phyloP scores from a whole-genome alignment of 2,797 vertebrate species.

The Cirrhinus mrigala region DNA sequence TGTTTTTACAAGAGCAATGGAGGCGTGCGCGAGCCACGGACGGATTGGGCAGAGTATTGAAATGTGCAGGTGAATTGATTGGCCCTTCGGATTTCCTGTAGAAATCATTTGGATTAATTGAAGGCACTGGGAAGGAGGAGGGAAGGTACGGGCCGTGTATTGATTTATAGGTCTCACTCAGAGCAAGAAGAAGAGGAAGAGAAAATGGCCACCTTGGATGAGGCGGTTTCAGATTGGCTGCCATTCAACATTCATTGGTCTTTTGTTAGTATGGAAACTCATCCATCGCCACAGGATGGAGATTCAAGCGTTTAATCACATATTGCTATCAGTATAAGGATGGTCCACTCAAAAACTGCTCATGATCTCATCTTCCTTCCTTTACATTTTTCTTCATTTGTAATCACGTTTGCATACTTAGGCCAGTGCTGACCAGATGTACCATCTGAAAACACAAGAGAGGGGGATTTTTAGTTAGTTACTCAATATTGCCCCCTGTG shows the following conservation, averaged over 20 bases:
- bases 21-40: slow-evolving; percentile 52
- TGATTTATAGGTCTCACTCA: slow-evolving; percentile 68
- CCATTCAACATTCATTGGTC: slow-evolving; percentile 47
- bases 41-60: slow-evolving; percentile 63
- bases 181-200: slow-evolving; percentile 40
- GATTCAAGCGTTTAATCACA: slow-evolving; percentile 29
- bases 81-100: slow-evolving; percentile 66
- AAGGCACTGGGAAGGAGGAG: slow-evolving; percentile 57
- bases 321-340: not conserved
- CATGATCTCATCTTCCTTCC: not conserved
- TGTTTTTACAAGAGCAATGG: slow-evolving; percentile 72
- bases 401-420: not conserved
- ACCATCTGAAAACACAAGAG: not conserved
- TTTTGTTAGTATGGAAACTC: slow-evolving; percentile 44
- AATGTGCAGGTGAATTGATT: slow-evolving; percentile 71
- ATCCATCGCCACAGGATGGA: slow-evolving; percentile 32
- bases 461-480: not conserved
- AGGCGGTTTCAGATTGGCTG: slow-evolving; percentile 50
- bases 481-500: slow-evolving; percentile 12
- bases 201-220: slow-evolving; percentile 61
- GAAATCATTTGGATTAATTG: slow-evolving; percentile 72
- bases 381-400: not conserved
- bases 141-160: slow-evolving; percentile 42
- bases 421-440: not conserved
- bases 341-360: not conserved